Percentiles rank a stretch among this genome's conserved stretches.
These are phyloP conservation scores for Conistra vaccinii DNA, from an alignment of 2,888 invertebrate species.

Conservation along the genomic window DNA sequence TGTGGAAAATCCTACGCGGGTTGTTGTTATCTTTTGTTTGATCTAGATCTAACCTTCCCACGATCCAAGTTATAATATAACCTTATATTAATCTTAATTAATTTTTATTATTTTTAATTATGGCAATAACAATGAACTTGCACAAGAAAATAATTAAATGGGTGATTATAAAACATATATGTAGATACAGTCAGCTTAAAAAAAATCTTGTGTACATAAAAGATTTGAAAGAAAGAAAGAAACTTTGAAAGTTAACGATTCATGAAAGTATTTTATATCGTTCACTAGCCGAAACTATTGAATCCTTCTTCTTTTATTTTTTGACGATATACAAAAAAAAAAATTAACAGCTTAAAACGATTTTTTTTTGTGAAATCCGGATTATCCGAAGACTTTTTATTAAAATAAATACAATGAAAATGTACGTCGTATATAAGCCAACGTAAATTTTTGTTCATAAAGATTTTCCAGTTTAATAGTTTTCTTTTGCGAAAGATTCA, in stretches of 20 bases:
- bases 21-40: conserved; percentile 38
- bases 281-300: not conserved
- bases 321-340: not conserved
- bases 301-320: not conserved
- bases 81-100: conserved; percentile 7
- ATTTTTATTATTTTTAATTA: conserved; percentile 21
- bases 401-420: not conserved
- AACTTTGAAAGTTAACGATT: not conserved
- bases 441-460: conserved; percentile 10
- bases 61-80: conserved; percentile 16
- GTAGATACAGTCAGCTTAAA: not conserved
- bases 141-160: conserved; percentile 17
- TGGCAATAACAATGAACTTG: conserved; percentile 26
- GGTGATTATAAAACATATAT: not conserved
- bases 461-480: conserved; percentile 42
- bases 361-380: not conserved
- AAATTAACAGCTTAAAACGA: not conserved
- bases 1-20: not conserved
- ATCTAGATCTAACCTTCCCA: conserved; percentile 53
- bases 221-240: too few relatives aligned
- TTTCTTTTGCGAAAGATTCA: conserved; percentile 54
- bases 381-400: too few relatives aligned
- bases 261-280: not conserved
- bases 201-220: not conserved
- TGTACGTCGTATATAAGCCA: not conserved